These are phyloP conservation scores for Galagoides demidoff DNA, from an alignment of 2,797 vertebrate species.

Conservation along the genomic window DNA sequence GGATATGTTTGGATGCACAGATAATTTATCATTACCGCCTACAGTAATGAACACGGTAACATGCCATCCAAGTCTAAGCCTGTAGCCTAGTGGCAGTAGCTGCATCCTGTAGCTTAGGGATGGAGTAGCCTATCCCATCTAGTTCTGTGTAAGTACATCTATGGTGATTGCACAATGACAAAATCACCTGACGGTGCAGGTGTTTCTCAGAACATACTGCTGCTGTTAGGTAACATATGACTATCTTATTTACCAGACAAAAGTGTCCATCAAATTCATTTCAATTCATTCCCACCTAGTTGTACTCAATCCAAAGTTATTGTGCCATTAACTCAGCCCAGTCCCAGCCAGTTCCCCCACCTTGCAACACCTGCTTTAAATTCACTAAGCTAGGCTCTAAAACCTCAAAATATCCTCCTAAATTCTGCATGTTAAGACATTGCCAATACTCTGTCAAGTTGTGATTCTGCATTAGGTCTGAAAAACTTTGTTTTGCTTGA, in stretches of 20 bases:
- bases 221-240: neutral
- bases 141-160: neutral
- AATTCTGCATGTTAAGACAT: neutral
- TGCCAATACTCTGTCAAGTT: neutral
- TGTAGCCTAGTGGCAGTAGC: neutral
- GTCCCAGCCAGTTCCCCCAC: neutral
- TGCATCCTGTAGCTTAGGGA: neutral
- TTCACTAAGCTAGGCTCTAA: neutral
- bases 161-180: too few species aligned
- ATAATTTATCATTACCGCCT: neutral
- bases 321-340: neutral
- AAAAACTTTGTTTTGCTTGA: neutral
- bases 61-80: neutral
- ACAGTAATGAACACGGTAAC: neutral
- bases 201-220: neutral
- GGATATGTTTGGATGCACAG: neutral
- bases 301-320: neutral
- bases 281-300: neutral
- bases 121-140: neutral
- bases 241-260: neutral
- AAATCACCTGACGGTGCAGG: neutral
- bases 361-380: neutral
- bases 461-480: neutral
- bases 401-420: neutral
- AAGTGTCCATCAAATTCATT: neutral